A percentile compares a stretch with the other conserved stretches of the same genome.
phyloP scores from a whole-genome alignment of 2,888 invertebrate species.

The Brenthis ino region DNA sequence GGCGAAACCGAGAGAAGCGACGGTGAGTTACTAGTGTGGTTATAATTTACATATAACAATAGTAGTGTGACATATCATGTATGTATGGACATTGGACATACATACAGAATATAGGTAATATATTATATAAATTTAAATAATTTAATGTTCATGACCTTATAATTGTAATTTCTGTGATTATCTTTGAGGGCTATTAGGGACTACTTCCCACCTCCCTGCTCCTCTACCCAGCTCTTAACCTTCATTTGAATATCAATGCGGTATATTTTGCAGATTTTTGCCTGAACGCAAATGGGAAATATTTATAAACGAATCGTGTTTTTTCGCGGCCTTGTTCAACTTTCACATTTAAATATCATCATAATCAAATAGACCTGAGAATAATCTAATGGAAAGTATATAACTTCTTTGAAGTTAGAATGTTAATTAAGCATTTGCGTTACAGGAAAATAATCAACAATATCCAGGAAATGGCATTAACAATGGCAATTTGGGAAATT shows the following conservation, averaged over 20 bases:
- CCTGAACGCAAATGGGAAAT: not conserved
- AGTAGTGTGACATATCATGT: too few species aligned
- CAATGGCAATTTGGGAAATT: slow-evolving; percentile 4
- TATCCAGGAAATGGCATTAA: slow-evolving; percentile 11
- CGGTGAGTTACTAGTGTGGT: too few species aligned
- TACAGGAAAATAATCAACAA: slow-evolving; percentile 9
- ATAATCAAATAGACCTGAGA: not conserved
- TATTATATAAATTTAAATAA: not conserved
- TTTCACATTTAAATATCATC: slow-evolving; percentile 1
- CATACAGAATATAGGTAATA: not conserved
- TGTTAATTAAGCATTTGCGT: not conserved
- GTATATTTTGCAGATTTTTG: slow-evolving; percentile 13
- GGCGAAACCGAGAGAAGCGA: too few species aligned
- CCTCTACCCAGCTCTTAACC: slow-evolving; percentile 11
- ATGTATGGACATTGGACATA: too few species aligned
- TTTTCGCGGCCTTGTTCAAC: not conserved
- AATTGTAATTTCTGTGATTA: slow-evolving; percentile 2
- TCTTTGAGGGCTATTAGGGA: slow-evolving; percentile 5
- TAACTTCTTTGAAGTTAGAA: not conserved
- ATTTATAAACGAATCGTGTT: slow-evolving; percentile 9
- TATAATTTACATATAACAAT: too few species aligned
- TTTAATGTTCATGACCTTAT: not conserved
- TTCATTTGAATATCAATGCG: slow-evolving; percentile 20
- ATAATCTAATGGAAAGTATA: not conserved
- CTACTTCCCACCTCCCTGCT: not conserved